Evolutionary conservation across 2,113 vertebrate species (phyloP).

Genomic region (Carassius auratus): DNA sequence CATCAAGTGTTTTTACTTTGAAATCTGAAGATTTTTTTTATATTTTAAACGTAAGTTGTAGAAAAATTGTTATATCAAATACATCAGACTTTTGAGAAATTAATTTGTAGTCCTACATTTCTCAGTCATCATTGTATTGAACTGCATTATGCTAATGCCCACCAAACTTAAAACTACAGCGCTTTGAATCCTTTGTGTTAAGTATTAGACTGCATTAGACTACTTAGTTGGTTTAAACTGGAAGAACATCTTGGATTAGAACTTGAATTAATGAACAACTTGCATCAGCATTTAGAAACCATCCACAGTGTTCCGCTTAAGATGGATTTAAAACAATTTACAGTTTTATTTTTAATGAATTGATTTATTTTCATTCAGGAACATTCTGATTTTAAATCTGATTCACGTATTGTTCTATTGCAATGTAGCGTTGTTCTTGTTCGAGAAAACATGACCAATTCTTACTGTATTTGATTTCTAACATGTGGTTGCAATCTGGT

Average conservation of each 20-base stretch:
- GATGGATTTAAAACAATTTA: neutral
- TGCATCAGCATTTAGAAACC: neutral
- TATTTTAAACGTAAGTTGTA: too few relatives aligned
- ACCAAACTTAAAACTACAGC: neutral
- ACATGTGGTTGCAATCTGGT: constrained; percentile 78
- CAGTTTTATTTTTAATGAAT: neutral
- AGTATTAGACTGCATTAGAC: neutral
- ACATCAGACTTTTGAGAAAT: neutral
- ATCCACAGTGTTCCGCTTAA: neutral
- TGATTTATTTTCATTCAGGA: neutral
- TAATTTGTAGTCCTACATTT: neutral
- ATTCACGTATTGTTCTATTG: neutral
- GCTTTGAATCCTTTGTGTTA: neutral
- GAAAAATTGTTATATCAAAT: neutral
- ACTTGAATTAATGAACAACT: neutral
- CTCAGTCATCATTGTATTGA: neutral
- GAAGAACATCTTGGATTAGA: neutral
- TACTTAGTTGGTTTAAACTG: neutral
- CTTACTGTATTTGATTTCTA: constrained; percentile 53
- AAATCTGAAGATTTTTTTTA: too few relatives aligned
- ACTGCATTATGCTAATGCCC: neutral
- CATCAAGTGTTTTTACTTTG: too few relatives aligned
- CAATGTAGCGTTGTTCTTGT: neutral
- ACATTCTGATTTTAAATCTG: neutral
- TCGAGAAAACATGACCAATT: constrained; percentile 12